Base-by-base conservation (phyloP, 2,888 invertebrate genomes). In the Eristalis tenax region DNA sequence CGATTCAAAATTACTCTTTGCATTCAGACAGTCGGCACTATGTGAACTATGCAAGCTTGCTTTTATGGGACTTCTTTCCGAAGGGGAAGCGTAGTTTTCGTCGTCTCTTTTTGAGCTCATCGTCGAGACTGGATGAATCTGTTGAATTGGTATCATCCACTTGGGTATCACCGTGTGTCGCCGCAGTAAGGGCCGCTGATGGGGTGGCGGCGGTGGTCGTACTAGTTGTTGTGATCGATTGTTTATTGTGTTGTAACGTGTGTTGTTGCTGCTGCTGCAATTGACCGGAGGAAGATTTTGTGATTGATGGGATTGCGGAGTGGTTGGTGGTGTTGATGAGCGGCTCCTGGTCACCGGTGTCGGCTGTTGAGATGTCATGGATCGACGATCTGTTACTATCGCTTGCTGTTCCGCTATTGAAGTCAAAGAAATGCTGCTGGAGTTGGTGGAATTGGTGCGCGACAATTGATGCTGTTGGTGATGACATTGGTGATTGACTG, bases 1-100 rank as follows among this genome's bases (percentile, higher is more conserved):
- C 65, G 78, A 50, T 83, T 87, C 83, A 64, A 79, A 76, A 69
- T 76, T 83, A 59, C 40, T 80, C 23, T 68, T 11, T 15, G 79
- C 77, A 59, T 86, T 56, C 28, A 89, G 71, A 68, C 89, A 89
- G 32, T 84, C 89, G 74, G 88, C 88, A 74, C 89, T 89, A 63
- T 87, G 88, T 5, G 89, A 89, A 81, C 79, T 90, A 90, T 89
- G 89, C 89, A 89, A 89, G 89, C 85, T 90, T 90, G 77, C 77
- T 89, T 88, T 90, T 90, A 70, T 89, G 87, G 86, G 89, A 89
- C 87, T 90, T 90, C 81, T 90, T 90, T 83, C 90, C 90, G 82
- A 90, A 90, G 77, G 90, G 90, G 82, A 90, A 90, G 63, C 89
- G 90, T 70, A 90, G 83, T 90, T 90, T 90, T 90, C 90, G 83